phyloP scores from a whole-genome alignment of 2,113 vertebrate species.

The Misgurnus mizolepis region DNA sequence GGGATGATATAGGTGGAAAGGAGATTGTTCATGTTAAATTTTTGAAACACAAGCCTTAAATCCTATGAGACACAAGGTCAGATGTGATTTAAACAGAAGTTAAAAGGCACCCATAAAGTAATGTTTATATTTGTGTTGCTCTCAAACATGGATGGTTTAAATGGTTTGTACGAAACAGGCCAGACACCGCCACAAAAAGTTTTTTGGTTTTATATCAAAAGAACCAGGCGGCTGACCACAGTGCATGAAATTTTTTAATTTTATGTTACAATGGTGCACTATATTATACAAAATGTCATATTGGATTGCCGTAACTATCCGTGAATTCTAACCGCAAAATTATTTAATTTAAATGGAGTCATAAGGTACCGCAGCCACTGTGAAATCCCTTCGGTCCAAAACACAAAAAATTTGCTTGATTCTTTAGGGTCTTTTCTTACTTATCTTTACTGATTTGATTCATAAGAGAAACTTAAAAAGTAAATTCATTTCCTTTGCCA shows the following conservation, averaged over 20 bases:
- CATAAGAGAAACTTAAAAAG: conserved; percentile 34
- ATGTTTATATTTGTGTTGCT: conserved; percentile 42
- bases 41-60: conserved; percentile 43
- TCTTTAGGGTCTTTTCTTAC: too few species aligned
- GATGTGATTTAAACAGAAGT: background rate
- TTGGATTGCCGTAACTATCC: too few species aligned
- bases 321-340: too few species aligned
- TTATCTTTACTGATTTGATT: conserved; percentile 13
- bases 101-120: conserved; percentile 64
- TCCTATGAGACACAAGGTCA: background rate
- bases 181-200: conserved; percentile 11
- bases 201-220: background rate
- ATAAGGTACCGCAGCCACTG: too few species aligned
- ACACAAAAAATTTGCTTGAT: too few species aligned
- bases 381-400: too few species aligned
- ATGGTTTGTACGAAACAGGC: conserved; percentile 34
- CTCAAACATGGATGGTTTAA: conserved; percentile 18
- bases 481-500: conserved; percentile 19
- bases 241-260: conserved; percentile 3
- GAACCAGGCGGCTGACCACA: background rate
- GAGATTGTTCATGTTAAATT: background rate
- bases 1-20: background rate
- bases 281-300: background rate
- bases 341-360: too few species aligned
- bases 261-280: background rate